Percentiles rank a stretch among this genome's conserved stretches.
These are phyloP conservation scores for Keiferia lycopersicella DNA, from an alignment of 2,888 invertebrate genomes.

Conservation along the genomic window DNA sequence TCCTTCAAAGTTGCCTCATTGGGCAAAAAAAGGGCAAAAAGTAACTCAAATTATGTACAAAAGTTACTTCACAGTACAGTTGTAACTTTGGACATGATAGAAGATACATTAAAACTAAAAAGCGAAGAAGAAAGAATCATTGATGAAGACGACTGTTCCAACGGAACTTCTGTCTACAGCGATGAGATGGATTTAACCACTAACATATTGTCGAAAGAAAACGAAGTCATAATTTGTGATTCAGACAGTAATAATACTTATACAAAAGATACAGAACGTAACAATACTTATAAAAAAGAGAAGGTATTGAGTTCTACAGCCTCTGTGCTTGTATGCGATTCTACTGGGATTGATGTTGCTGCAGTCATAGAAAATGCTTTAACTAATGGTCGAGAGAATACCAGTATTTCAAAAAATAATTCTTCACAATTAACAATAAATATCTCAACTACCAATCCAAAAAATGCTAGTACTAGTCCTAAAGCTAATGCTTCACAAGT, in stretches of 20 bases:
- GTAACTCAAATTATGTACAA: not conserved
- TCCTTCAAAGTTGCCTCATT: not conserved
- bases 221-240: too few relatives aligned
- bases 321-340: too few relatives aligned
- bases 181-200: too few relatives aligned
- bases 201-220: too few relatives aligned
- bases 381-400: not conserved
- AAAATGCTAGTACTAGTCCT: too few relatives aligned
- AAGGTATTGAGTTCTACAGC: too few relatives aligned
- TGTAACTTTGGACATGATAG: conserved; percentile 10
- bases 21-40: not conserved
- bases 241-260: too few relatives aligned
- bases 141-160: not conserved
- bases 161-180: not conserved
- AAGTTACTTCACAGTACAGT: not conserved
- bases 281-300: too few relatives aligned
- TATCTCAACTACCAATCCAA: too few relatives aligned
- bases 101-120: not conserved
- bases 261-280: too few relatives aligned
- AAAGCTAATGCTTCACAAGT: too few relatives aligned
- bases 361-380: not conserved
- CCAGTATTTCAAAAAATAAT: not conserved
- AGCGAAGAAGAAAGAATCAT: not conserved
- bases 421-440: not conserved
- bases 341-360: too few relatives aligned